Percentiles rank a stretch among this genome's conserved stretches.
Evolutionary conservation across 53 echinoderm and acorn worm genomes (phyloP).

Genomic region (Henricia sp.): DNA sequence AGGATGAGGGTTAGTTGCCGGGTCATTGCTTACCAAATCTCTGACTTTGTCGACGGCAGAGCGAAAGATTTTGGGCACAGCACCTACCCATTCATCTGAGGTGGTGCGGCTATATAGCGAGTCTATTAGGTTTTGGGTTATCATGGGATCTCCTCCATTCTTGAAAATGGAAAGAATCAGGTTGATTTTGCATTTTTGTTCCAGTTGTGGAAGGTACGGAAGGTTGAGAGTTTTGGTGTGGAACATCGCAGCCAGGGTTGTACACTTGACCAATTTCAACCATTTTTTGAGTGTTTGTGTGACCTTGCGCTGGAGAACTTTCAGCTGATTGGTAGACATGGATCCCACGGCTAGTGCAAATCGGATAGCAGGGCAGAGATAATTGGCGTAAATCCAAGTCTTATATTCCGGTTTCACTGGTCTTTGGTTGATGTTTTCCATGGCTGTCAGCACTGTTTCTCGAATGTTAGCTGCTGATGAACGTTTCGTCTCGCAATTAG

Average conservation of each 20-base stretch:
- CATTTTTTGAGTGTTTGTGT: neutral
- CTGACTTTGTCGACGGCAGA: neutral
- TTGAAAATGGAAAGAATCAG: constrained; percentile 10
- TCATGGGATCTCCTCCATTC: neutral
- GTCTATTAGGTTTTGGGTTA: constrained; percentile 14
- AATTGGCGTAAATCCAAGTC: neutral
- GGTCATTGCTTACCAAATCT: neutral
- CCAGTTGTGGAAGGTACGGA: constrained; percentile 6
- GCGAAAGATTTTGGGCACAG: neutral
- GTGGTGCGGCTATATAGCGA: neutral
- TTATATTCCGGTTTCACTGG: neutral
- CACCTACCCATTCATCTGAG: neutral
- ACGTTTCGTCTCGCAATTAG: neutral
- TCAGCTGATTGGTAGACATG: neutral
- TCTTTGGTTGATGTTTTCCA: neutral
- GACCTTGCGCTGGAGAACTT: neutral
- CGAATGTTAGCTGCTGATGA: neutral
- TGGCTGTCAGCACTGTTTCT: neutral
- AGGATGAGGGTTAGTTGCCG: neutral
- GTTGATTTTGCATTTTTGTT: neutral
- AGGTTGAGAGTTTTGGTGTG: constrained; percentile 11
- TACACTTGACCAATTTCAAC: neutral
- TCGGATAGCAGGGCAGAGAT: neutral
- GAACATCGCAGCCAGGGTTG: neutral
- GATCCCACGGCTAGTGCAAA: neutral